phyloP scores from a whole-genome alignment of 1,140 invertebrate genomes.

The Diorhabda elongata region DNA sequence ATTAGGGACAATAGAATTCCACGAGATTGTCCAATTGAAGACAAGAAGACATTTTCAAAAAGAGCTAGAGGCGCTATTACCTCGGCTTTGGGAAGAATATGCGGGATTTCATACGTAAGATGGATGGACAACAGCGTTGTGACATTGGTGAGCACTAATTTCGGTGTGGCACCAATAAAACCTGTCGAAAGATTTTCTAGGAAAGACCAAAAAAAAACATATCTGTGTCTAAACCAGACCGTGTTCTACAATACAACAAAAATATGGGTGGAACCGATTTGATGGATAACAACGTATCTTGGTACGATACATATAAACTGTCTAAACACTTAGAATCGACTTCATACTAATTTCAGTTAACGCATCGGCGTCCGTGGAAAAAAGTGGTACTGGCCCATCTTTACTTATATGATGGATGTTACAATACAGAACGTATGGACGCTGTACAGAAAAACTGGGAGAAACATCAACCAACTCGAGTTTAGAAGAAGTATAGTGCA shows the following conservation, averaged over 20 bases:
- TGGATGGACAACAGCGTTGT: constrained; percentile 28
- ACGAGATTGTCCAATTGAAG: constrained; percentile 12
- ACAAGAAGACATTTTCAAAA: constrained; percentile 24
- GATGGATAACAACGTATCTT: constrained; percentile 17
- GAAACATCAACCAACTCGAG: not conserved
- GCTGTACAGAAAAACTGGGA: constrained; percentile 25
- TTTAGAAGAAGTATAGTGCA: constrained; percentile 5
- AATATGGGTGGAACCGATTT: constrained; percentile 20
- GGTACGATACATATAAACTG: not conserved
- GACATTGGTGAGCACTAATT: constrained; percentile 31
- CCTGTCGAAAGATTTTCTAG: constrained; percentile 31
- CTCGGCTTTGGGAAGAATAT: constrained; percentile 11
- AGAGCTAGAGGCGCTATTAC: constrained; percentile 15
- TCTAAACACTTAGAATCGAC: too few relatives aligned
- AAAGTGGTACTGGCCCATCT: constrained; percentile 42
- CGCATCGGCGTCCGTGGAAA: constrained; percentile 44
- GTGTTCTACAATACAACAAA: constrained; percentile 11
- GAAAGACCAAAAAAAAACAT: constrained; percentile 21
- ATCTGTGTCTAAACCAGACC: constrained; percentile 12
- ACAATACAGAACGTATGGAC: constrained; percentile 39
- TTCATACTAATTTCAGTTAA: constrained; percentile 20
- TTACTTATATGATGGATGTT: constrained; percentile 39
- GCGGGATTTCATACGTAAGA: constrained; percentile 25
- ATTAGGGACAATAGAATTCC: constrained; percentile 28
- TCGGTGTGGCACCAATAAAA: constrained; percentile 20